A percentile compares a stretch with the other conserved stretches of the same genome.
phyloP scores from a whole-genome alignment of 2,888 invertebrate species.

The Cartodere bifasciata region DNA sequence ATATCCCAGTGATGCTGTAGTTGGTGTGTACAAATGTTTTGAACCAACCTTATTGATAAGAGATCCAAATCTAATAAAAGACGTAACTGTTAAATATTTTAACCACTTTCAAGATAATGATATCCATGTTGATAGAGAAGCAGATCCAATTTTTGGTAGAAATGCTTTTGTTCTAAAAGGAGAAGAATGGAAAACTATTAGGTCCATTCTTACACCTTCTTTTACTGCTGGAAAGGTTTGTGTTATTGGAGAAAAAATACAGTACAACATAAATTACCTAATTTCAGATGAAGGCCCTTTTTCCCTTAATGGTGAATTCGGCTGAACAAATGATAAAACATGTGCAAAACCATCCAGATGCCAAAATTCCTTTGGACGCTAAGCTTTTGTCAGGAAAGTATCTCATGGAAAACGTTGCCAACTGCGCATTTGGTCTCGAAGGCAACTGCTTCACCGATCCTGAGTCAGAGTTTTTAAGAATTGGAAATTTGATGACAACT shows the following conservation, averaged over 20 bases:
- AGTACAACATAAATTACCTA: too few relatives aligned
- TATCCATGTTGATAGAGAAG: constrained; percentile 26
- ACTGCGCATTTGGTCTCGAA: constrained; percentile 31
- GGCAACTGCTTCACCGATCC: constrained; percentile 27
- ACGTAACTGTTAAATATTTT: constrained; percentile 27
- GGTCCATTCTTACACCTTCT: constrained; percentile 35
- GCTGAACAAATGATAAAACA: constrained; percentile 25
- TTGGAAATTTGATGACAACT: constrained; percentile 25
- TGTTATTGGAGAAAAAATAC: too few relatives aligned
- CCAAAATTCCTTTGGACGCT: constrained; percentile 25
- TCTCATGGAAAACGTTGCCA: constrained; percentile 32
- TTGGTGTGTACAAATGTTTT: constrained; percentile 25
- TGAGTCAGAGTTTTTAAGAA: constrained; percentile 14
- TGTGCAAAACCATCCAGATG: constrained; percentile 3
- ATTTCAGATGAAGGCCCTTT: constrained; percentile 32
- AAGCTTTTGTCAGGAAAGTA: constrained; percentile 30
- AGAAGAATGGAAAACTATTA: constrained; percentile 34
- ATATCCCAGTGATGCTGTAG: constrained; percentile 11
- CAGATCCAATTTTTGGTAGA: constrained; percentile 31
- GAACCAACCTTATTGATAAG: constrained; percentile 22
- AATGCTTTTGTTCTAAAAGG: constrained; percentile 33
- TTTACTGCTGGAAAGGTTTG: constrained; percentile 33
- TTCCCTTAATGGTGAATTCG: constrained; percentile 34
- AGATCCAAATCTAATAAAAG: constrained; percentile 26
- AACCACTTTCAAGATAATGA: constrained; percentile 19